phyloP scores from a whole-genome alignment of 2,797 vertebrate genomes.

The Tapera naevia region DNA sequence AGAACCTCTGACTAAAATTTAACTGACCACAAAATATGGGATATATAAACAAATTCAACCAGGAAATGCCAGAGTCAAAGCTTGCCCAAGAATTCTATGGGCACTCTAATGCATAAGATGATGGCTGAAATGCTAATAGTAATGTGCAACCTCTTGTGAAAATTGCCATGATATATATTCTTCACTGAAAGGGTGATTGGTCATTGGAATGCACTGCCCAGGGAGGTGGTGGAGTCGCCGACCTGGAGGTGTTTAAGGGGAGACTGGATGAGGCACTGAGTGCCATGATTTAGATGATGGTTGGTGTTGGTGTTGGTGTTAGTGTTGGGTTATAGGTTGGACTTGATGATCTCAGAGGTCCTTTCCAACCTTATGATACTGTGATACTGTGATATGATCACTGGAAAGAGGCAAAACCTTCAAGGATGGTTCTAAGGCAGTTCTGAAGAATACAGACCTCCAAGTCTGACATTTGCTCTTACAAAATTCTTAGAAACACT shows the following conservation, averaged over 20 bases:
- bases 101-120: neutral
- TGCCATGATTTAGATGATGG: too few species aligned
- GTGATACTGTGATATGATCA: too few species aligned
- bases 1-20: neutral
- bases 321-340: too few species aligned
- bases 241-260: too few species aligned
- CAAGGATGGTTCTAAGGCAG: neutral
- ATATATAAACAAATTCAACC: constrained; percentile 8
- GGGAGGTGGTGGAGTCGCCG: too few species aligned
- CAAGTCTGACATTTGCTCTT: neutral
- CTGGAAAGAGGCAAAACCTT: neutral
- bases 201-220: too few species aligned
- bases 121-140: neutral
- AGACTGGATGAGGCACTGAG: too few species aligned
- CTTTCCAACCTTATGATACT: too few species aligned
- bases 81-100: neutral
- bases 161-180: neutral
- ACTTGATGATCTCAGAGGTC: too few species aligned
- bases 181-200: too few species aligned
- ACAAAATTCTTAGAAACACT: neutral
- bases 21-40: neutral
- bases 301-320: too few species aligned
- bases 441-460: neutral
- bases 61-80: neutral
- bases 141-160: neutral